A percentile compares a stretch with the other conserved stretches of the same genome.
These are phyloP conservation scores for Eurystomus glaucurus DNA, from an alignment of 2,797 vertebrate genomes.

Conservation along the genomic window DNA sequence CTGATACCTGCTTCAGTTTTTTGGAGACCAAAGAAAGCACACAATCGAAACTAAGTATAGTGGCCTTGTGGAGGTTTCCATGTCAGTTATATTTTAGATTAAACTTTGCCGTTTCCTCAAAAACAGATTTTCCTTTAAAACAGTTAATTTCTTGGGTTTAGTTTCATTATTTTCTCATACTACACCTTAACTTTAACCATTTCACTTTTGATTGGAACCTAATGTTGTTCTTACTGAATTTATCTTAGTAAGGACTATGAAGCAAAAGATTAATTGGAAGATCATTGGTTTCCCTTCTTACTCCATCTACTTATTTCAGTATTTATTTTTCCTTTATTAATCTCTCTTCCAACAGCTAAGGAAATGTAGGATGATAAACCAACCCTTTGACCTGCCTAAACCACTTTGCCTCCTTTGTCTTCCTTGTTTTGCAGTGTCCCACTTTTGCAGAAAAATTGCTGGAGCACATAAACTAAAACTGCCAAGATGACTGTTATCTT, in stretches of 20 bases:
- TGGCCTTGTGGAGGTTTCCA: background rate
- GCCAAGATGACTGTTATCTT: background rate
- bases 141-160: background rate
- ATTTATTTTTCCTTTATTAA: background rate
- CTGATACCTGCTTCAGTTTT: background rate
- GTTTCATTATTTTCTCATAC: background rate
- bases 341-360: background rate
- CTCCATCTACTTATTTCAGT: background rate
- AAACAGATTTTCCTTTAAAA: background rate
- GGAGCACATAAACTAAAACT: background rate
- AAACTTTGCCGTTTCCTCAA: background rate
- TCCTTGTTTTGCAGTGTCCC: background rate
- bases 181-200: background rate
- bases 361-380: background rate
- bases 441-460: background rate
- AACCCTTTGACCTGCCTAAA: background rate
- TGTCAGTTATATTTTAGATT: background rate
- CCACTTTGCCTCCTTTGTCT: background rate
- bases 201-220: background rate
- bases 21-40: background rate
- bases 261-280: background rate
- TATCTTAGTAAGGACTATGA: background rate
- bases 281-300: background rate
- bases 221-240: background rate
- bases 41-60: background rate